These are phyloP conservation scores for Tridacna gigas DNA, from an alignment of 2,888 invertebrate genomes.

Conservation along the genomic window DNA sequence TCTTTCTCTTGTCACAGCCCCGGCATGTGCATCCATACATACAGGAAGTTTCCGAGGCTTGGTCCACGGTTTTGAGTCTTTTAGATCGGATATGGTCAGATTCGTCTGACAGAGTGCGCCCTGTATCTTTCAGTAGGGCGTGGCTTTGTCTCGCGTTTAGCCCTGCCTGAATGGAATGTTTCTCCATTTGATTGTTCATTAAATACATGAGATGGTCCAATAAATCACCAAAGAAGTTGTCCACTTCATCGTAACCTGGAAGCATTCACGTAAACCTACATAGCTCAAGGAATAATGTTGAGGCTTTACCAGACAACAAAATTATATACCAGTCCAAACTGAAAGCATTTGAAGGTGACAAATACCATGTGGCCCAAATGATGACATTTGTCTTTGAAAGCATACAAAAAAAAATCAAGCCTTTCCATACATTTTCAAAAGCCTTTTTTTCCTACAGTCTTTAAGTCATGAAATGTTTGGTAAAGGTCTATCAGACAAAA, in stretches of 20 bases:
- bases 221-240: conserved; percentile 75
- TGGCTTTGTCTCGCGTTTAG: conserved; percentile 33
- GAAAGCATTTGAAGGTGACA: too few relatives aligned
- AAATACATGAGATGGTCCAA: conserved; percentile 70
- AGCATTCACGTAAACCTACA: neutral
- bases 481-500: too few relatives aligned
- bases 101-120: conserved; percentile 58
- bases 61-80: conserved; percentile 64
- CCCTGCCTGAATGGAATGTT: conserved; percentile 52
- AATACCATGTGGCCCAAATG: too few relatives aligned
- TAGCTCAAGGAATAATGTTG: too few relatives aligned
- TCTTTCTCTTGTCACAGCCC: conserved; percentile 30
- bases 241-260: conserved; percentile 78
- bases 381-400: too few relatives aligned
- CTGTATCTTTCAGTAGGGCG: conserved; percentile 52
- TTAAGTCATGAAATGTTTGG: too few relatives aligned
- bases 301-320: too few relatives aligned
- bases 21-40: conserved; percentile 35
- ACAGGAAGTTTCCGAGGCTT: conserved; percentile 44
- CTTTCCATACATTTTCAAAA: too few relatives aligned
- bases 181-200: conserved; percentile 68
- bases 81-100: conserved; percentile 57
- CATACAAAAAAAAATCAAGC: too few relatives aligned
- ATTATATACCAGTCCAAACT: too few relatives aligned
- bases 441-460: too few relatives aligned